Conservation (phyloP, 2,888 invertebrate species). For the Papilio elwesi region DNA sequence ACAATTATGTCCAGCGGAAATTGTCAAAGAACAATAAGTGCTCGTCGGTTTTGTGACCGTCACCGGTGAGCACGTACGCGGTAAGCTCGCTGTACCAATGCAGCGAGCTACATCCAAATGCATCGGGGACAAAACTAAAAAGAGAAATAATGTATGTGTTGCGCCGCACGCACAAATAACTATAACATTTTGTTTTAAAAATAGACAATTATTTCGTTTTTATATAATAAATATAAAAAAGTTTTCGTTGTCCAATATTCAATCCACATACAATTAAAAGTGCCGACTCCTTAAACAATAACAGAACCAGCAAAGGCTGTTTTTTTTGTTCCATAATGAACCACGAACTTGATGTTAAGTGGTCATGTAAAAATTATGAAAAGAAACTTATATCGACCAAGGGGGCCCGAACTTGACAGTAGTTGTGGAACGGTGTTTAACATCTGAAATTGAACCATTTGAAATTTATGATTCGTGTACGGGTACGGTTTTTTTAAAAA, state of each 20-base stretch:
- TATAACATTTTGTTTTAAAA: background rate
- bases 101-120: too few relatives aligned
- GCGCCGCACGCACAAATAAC: constrained; percentile 11
- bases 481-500: too few relatives aligned
- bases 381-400: too few relatives aligned
- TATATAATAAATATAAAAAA: background rate
- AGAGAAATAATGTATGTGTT: constrained; percentile 16
- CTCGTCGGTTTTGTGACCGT: constrained; percentile 35
- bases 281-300: background rate
- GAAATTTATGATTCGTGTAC: too few relatives aligned
- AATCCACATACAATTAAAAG: background rate
- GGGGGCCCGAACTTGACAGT: too few relatives aligned
- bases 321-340: too few relatives aligned
- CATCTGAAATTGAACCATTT: too few relatives aligned
- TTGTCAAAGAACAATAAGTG: constrained; percentile 39
- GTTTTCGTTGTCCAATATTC: background rate
- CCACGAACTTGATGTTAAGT: too few relatives aligned
- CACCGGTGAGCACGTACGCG: constrained; percentile 34
- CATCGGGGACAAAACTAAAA: constrained; percentile 27
- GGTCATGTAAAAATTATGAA: too few relatives aligned
- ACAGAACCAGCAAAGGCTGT: background rate
- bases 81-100: constrained; percentile 22
- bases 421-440: too few relatives aligned
- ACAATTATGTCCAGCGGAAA: constrained; percentile 41
- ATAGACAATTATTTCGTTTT: background rate